Evolutionary conservation across 2,797 vertebrate species (phyloP).

Genomic region (Otolemur crassicaudatus): DNA sequence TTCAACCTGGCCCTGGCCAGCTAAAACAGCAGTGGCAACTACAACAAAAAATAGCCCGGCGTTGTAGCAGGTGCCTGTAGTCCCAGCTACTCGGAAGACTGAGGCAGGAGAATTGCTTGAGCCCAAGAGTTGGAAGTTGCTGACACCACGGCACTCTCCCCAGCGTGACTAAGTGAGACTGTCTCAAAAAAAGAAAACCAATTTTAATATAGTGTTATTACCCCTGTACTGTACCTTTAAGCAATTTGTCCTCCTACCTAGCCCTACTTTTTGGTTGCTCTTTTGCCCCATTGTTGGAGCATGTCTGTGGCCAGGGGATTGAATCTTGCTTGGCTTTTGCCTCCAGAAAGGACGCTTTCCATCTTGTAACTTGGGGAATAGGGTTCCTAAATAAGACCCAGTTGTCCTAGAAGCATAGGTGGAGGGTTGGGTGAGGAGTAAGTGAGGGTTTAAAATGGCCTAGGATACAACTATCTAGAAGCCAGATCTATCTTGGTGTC

Average conservation of each 20-base stretch:
- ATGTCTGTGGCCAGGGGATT: not conserved
- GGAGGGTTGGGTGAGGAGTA: not conserved
- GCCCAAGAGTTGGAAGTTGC: too few species aligned
- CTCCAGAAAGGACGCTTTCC: not conserved
- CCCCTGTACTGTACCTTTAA: not conserved
- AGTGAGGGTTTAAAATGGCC: not conserved
- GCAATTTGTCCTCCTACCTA: not conserved
- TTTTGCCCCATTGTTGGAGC: not conserved
- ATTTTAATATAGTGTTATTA: not conserved
- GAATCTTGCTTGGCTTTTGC: constrained; percentile 9
- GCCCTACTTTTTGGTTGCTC: not conserved
- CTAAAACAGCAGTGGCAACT: too few species aligned
- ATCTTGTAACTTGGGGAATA: not conserved
- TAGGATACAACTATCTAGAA: not conserved
- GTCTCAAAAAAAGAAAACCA: not conserved
- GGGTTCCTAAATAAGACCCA: not conserved
- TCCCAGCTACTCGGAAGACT: too few species aligned
- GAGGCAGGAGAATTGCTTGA: too few species aligned
- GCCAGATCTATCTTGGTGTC: not conserved
- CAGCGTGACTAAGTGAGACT: too few species aligned
- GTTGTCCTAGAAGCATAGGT: not conserved
- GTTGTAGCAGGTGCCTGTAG: too few species aligned
- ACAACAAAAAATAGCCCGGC: too few species aligned
- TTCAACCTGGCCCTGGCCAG: too few species aligned
- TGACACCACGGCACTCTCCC: too few species aligned